These are phyloP conservation scores for Tinea pellionella DNA, from an alignment of 2,888 invertebrate genomes.

Conservation along the genomic window DNA sequence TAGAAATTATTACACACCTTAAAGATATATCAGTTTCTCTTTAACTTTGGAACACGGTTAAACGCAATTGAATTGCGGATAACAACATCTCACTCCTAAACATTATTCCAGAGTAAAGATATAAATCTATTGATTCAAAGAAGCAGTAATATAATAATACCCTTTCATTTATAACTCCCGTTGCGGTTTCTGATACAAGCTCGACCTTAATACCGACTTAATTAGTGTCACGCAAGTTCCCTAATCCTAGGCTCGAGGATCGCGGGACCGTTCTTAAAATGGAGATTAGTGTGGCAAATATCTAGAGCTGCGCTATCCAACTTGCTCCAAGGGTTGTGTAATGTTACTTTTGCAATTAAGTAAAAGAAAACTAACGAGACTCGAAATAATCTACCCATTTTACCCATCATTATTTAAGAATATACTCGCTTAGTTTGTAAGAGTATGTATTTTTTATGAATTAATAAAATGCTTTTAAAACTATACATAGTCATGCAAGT, in stretches of 20 bases:
- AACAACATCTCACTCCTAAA: background rate
- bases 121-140: conserved; percentile 6
- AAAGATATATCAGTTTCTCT: background rate
- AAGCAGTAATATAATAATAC: conserved; percentile 33
- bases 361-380: conserved; percentile 16
- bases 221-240: conserved; percentile 70
- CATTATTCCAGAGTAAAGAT: background rate
- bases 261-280: conserved; percentile 67
- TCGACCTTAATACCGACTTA: conserved; percentile 66
- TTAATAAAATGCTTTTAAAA: too few species aligned
- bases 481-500: too few species aligned
- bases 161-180: conserved; percentile 66
- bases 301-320: conserved; percentile 58
- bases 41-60: background rate
- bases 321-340: conserved; percentile 34
- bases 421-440: too few species aligned
- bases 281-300: conserved; percentile 66
- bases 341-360: conserved; percentile 15
- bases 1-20: too few species aligned
- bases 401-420: too few species aligned
- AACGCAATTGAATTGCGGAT: background rate
- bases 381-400: background rate
- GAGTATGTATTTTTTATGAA: too few species aligned
- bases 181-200: conserved; percentile 64
- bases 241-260: conserved; percentile 65